Evolutionary conservation across 1,140 invertebrate genomes (phyloP), one percentile per base, ranked within the genome.

Genomic region (Galleria mellonella): DNA sequence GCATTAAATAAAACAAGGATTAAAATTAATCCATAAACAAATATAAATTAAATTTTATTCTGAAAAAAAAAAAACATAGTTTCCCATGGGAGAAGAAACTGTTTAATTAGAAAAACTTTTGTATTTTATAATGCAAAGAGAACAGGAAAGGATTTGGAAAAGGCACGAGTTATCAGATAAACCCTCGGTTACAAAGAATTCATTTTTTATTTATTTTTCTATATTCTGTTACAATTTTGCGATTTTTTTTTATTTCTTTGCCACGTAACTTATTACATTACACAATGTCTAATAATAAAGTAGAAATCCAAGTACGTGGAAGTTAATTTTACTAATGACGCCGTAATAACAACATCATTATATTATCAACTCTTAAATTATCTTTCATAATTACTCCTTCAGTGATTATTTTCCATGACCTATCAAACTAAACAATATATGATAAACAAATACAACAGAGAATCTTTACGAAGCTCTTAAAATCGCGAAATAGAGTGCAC

Each of bases 161-260:
- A 59, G 56, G 55, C 46, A 10, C 8, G 35, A 11, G 2, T 9
- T 32, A 35, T 29, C 28, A 73, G 49, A 63, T 31, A 79, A 79
- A 76, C 62, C 50, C 62, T 60, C 55, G 50, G 43, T 70, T 84
- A 81, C 65, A 82, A 82, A 84, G 74, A 81, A 69, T 69, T 79
- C 73, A 78, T 66, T 75, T 83, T 84, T 82, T 84, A 75, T 82
- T 84, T 64, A 62, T 78, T 78, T 75, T 47, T 47, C 74, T 83
- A 78, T 74, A 53, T 71, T 79, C 61, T 57, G 61, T 81, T 77
- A 84, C 76, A 83, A 72, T 84, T 84, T 82, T 81, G 69, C 76
- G 68, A 76, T 82, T 84, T 84, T 81, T 81, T 83, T 66, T 69
- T 50, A 54, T 69, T 82, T 77, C 48, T 66, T 71, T 71, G 70